phyloP scores from a whole-genome alignment of 2,113 vertebrate species.

The Gnathonemus longibarbis region DNA sequence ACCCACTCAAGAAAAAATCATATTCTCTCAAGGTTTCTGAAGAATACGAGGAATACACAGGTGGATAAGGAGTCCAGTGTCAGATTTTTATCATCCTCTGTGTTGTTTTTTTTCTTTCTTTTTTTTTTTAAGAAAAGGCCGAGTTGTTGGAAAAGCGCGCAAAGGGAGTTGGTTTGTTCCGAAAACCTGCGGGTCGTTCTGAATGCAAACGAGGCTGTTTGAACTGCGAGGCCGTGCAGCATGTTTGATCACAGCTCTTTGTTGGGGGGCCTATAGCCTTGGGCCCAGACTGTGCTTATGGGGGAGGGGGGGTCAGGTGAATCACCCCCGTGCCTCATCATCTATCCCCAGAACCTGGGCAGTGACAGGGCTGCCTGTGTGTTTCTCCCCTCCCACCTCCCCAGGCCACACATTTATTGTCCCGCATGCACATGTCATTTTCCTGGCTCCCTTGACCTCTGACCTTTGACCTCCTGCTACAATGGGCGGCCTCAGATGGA shows the following conservation, averaged over 20 bases:
- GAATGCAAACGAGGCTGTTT: neutral
- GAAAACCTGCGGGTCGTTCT: neutral
- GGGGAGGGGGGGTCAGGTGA: constrained; percentile 70
- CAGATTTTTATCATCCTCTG: neutral
- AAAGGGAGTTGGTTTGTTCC: neutral
- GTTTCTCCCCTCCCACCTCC: neutral
- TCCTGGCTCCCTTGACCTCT: constrained; percentile 5
- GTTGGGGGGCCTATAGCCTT: constrained; percentile 94
- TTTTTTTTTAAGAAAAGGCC: neutral
- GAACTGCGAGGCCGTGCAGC: constrained; percentile 61
- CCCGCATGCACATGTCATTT: neutral
- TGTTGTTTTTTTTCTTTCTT: neutral
- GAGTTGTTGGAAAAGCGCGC: neutral
- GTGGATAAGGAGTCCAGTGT: neutral
- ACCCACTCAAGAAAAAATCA: neutral
- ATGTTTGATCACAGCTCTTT: constrained; percentile 95
- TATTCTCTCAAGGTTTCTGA: constrained; percentile 13
- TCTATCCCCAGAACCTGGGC: neutral
- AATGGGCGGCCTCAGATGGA: neutral
- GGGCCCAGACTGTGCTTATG: constrained; percentile 94
- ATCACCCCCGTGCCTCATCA: neutral
- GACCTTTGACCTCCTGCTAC: constrained; percentile 10
- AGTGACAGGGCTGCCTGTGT: neutral
- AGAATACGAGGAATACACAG: neutral
- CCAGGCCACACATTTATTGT: neutral